Evolutionary conservation across 1,140 invertebrate species (phyloP), one percentile per base, ranked within the genome.

Genomic region (Sarcophaga bullata): DNA sequence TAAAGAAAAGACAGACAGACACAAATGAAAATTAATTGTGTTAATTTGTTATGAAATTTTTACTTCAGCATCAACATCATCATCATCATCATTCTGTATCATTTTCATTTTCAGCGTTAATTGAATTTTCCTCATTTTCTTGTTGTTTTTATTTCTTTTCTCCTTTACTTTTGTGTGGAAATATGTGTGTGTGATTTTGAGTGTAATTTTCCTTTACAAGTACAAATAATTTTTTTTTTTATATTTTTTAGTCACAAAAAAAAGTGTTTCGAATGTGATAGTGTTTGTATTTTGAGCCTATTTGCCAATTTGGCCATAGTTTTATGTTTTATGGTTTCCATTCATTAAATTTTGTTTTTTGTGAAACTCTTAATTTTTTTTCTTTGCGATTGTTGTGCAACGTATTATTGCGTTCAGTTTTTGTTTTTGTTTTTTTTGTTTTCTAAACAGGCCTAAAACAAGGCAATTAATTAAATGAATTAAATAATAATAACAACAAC

Each of bases 11-110:
- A 58, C 62, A 9, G 8, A 3, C 17, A 13, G n/a, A 58, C 62
- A 9, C 62, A 25, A 68, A 68, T 68, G 62, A 68, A 68, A 68
- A 68, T 68, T 68, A 19, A 68, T 68, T 68, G n/a, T n/a, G 17
- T 68, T 19, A 68, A 68, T 68, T 68, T 68, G n/a, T 68, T 68
- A 68, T 68, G n/a, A 68, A 68, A 68, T 68, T 52, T 2, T 8
- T 68, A 37, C 25, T 37, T 37, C 25, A n/a, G n/a, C n/a, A n/a
- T n/a, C n/a, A n/a, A n/a, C n/a, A n/a, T n/a, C n/a, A n/a, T n/a
- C n/a, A 15, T 58, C 52, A 58, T 58, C n/a, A 58, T 15, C 54
- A 58, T 68, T 68, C 62, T 68, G 19, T 68, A 68, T 68, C 62
- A 25, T 68, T 68, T 68, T 68, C 62, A 17, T 37, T 37, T 37